Evolutionary conservation across 2,888 invertebrate species (phyloP).

Genomic region (Drosophila lutescens): DNA sequence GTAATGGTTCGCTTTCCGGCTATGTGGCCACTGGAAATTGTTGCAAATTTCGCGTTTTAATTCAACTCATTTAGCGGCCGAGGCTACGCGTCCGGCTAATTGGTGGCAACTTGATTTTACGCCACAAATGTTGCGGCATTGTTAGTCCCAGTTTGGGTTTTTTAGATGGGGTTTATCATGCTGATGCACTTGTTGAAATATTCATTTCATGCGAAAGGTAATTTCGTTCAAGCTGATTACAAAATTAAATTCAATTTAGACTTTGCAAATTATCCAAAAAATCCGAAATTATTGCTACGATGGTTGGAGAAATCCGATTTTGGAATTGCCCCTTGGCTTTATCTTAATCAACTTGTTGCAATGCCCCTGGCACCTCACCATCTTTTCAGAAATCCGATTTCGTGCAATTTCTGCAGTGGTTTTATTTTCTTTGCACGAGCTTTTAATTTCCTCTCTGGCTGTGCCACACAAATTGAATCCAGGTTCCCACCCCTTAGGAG

Average conservation of each 20-base stretch:
- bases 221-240: neutral
- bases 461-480: constrained; percentile 21
- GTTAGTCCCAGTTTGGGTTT: neutral
- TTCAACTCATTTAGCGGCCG: constrained; percentile 51
- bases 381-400: constrained; percentile 11
- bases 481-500: neutral
- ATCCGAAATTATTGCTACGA: too few relatives aligned
- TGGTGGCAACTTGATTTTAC: constrained; percentile 42
- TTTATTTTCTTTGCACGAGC: neutral
- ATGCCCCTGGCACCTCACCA: neutral
- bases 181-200: constrained; percentile 5
- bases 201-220: neutral
- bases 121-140: constrained; percentile 10
- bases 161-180: constrained; percentile 1
- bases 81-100: constrained; percentile 50
- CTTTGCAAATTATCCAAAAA: neutral
- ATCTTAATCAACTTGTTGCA: constrained; percentile 2
- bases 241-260: neutral
- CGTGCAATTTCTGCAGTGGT: neutral
- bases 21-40: constrained; percentile 27
- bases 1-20: constrained; percentile 39
- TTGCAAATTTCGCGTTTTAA: constrained; percentile 47
- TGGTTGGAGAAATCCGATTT: neutral
- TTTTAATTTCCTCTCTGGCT: constrained; percentile 14
- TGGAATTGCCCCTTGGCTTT: neutral